Conservation (phyloP, 2,888 invertebrate genomes). For the Galerucella pusilla region DNA sequence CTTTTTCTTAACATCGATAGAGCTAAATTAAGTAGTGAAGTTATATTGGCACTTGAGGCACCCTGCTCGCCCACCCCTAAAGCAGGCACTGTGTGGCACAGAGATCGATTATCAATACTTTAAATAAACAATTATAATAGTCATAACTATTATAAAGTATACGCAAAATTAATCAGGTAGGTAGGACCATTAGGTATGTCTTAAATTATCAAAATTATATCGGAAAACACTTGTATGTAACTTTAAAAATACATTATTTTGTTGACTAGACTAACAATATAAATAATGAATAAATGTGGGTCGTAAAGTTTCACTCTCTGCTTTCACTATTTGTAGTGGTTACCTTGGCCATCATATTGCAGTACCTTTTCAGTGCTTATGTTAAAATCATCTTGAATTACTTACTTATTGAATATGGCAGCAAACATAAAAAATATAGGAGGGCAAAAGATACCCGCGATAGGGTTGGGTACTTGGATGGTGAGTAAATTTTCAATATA, state of each 20-base stretch:
- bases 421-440: constrained; percentile 32
- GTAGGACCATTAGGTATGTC: constrained; percentile 45
- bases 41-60: too few relatives aligned
- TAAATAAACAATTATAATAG: too few relatives aligned
- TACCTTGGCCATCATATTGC: constrained; percentile 9
- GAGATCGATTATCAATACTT: too few relatives aligned
- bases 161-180: constrained; percentile 42
- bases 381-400: neutral
- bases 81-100: too few relatives aligned
- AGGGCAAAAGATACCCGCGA: constrained; percentile 56
- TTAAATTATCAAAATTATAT: constrained; percentile 18
- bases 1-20: too few relatives aligned
- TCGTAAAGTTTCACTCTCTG: constrained; percentile 16
- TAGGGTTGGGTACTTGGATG: constrained; percentile 86
- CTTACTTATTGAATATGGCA: constrained; percentile 26
- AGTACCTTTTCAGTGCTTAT: constrained; percentile 3
- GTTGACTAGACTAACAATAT: constrained; percentile 7
- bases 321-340: constrained; percentile 17
- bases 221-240: neutral
- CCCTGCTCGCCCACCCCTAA: too few relatives aligned
- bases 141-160: too few relatives aligned
- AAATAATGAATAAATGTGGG: neutral
- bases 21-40: too few relatives aligned
- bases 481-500: constrained; percentile 65
- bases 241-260: neutral